These are phyloP conservation scores for Harpagifer antarcticus DNA, from an alignment of 2,797 vertebrate genomes.

Conservation along the genomic window DNA sequence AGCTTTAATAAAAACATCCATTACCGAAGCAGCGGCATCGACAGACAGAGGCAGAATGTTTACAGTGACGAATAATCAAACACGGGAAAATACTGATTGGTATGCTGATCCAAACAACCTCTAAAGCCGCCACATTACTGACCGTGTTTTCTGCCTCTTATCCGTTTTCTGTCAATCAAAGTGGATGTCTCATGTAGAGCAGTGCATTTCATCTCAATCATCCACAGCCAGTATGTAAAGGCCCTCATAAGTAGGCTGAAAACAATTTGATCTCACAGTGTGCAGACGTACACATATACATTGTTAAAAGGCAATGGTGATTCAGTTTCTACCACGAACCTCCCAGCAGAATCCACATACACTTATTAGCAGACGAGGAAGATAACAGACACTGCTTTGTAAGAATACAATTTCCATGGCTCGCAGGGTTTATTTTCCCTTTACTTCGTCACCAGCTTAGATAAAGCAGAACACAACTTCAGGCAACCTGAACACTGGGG, in stretches of 20 bases:
- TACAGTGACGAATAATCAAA: conserved; percentile 62
- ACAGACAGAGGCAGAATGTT: conserved; percentile 48
- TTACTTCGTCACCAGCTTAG: conserved; percentile 7
- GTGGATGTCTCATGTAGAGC: conserved; percentile 10
- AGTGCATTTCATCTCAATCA: conserved; percentile 20
- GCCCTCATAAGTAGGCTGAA: background rate
- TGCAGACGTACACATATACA: background rate
- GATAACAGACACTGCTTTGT: conserved; percentile 8
- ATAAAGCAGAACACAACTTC: conserved; percentile 42
- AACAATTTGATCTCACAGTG: background rate
- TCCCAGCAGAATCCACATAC: background rate
- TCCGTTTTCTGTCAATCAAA: conserved; percentile 30
- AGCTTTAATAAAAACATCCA: conserved; percentile 66
- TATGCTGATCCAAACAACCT: conserved; percentile 44
- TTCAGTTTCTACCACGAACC: conserved; percentile 1
- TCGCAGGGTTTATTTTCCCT: conserved; percentile 33
- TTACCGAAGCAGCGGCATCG: conserved; percentile 42
- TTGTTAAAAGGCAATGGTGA: conserved; percentile 7
- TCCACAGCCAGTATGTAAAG: background rate
- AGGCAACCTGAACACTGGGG: conserved; percentile 32
- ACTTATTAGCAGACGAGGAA: conserved; percentile 4
- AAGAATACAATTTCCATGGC: background rate
- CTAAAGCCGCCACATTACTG: conserved; percentile 31
- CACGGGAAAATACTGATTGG: conserved; percentile 48
- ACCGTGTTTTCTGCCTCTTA: conserved; percentile 22